phyloP scores from a whole-genome alignment of 2,888 invertebrate genomes.

The Chorisops tibialis region DNA sequence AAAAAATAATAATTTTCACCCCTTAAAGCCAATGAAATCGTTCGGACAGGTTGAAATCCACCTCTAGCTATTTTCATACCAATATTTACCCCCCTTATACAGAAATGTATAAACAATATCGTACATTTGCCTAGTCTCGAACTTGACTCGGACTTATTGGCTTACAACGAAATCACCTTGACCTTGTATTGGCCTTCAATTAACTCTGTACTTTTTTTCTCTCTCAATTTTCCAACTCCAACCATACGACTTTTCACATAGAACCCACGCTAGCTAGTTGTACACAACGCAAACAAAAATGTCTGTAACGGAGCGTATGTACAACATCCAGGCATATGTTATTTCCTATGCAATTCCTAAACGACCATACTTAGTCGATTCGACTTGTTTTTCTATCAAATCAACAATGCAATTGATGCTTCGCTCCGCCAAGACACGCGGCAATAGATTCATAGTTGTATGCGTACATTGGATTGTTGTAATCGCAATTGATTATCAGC shows the following conservation, averaged over 20 bases:
- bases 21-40: neutral
- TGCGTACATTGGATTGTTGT: no score
- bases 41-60: neutral
- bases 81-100: neutral
- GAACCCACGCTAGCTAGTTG: conserved; percentile 19
- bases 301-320: neutral
- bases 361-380: no score
- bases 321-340: no score
- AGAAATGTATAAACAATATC: neutral
- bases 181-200: conserved; percentile 24
- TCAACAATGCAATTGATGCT: neutral
- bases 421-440: neutral
- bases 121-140: neutral
- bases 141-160: conserved; percentile 10
- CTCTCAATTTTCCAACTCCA: neutral
- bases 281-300: neutral
- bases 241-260: neutral
- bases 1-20: no score
- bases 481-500: no score
- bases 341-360: no score
- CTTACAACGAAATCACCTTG: conserved; percentile 14
- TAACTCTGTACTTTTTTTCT: conserved; percentile 8
- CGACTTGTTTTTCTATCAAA: no score
- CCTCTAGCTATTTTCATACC: neutral
- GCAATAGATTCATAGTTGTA: no score